These are phyloP conservation scores for Phrynocephalus versicolor DNA, from an alignment of 2,113 vertebrate genomes.

Conservation along the genomic window DNA sequence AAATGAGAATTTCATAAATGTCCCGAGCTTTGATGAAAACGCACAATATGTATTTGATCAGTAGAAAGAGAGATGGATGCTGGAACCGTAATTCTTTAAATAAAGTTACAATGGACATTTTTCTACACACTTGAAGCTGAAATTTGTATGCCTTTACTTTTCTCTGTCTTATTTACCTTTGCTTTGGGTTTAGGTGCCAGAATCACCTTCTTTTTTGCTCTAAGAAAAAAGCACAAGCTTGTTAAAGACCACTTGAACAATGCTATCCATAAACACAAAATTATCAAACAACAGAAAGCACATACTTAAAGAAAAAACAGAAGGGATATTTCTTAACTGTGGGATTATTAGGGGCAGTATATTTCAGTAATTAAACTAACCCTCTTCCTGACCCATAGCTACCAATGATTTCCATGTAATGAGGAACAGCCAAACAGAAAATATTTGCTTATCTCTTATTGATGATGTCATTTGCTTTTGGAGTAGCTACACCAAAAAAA, in stretches of 20 bases:
- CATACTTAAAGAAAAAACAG: neutral
- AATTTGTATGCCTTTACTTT: neutral
- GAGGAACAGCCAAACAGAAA: neutral
- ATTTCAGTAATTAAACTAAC: neutral
- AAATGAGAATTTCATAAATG: neutral
- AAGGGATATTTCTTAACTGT: too few species aligned
- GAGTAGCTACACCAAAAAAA: neutral
- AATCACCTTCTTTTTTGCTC: conserved; percentile 93
- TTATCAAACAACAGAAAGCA: neutral
- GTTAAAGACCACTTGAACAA: conserved; percentile 7
- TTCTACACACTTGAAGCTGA: neutral
- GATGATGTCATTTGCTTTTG: neutral
- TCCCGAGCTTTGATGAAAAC: neutral
- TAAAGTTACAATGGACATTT: neutral
- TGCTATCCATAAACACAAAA: neutral
- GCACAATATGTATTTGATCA: neutral
- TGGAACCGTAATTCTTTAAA: neutral
- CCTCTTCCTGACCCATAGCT: neutral
- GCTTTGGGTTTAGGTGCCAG: conserved; percentile 88
- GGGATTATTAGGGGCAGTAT: too few species aligned
- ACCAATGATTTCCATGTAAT: neutral
- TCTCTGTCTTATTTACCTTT: conserved; percentile 79
- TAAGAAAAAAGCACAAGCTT: conserved; percentile 56
- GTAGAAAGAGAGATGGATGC: neutral
- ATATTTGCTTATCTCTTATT: neutral